phyloP scores from a whole-genome alignment of 2,888 invertebrate species.

The Andrena camellia region DNA sequence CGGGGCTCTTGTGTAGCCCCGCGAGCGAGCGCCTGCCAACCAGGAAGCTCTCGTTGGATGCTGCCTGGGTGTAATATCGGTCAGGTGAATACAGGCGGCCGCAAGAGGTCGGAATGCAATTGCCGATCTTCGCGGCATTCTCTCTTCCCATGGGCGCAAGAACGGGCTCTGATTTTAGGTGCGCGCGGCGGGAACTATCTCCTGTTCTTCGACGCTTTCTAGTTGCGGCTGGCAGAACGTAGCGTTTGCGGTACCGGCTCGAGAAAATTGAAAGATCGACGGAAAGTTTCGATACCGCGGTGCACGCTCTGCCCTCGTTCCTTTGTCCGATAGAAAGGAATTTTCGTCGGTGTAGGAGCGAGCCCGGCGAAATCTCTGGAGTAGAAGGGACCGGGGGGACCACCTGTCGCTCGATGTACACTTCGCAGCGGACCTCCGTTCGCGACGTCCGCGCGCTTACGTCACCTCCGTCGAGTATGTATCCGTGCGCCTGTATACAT shows the following conservation, averaged over 20 bases:
- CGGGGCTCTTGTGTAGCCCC: too few species aligned
- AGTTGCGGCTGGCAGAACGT: slow-evolving; percentile 15
- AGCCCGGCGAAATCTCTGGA: slow-evolving; percentile 58
- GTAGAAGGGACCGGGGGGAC: slow-evolving; percentile 62
- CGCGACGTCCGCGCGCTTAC: slow-evolving; percentile 58
- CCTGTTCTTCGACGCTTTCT: background rate
- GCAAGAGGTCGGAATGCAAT: slow-evolving; percentile 51
- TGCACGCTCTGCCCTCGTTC: background rate
- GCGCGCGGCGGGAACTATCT: background rate
- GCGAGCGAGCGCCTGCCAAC: slow-evolving; percentile 30
- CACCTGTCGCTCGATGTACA: slow-evolving; percentile 72
- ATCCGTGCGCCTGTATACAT: slow-evolving; percentile 40
- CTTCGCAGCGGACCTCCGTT: slow-evolving; percentile 58
- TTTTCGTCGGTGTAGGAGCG: slow-evolving; percentile 39
- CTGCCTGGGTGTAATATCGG: slow-evolving; percentile 51
- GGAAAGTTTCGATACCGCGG: slow-evolving; percentile 4
- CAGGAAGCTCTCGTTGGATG: slow-evolving; percentile 52
- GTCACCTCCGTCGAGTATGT: slow-evolving; percentile 50
- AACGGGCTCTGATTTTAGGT: slow-evolving; percentile 16
- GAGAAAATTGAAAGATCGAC: slow-evolving; percentile 25
- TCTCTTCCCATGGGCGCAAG: slow-evolving; percentile 15
- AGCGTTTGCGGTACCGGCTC: slow-evolving; percentile 13
- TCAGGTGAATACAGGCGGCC: slow-evolving; percentile 48
- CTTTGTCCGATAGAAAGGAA: slow-evolving; percentile 42
- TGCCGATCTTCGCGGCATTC: slow-evolving; percentile 24